Evolutionary conservation across 1,140 invertebrate genomes (phyloP), one percentile per base, ranked within the genome.

Genomic region (Temnothorax nylanderi): DNA sequence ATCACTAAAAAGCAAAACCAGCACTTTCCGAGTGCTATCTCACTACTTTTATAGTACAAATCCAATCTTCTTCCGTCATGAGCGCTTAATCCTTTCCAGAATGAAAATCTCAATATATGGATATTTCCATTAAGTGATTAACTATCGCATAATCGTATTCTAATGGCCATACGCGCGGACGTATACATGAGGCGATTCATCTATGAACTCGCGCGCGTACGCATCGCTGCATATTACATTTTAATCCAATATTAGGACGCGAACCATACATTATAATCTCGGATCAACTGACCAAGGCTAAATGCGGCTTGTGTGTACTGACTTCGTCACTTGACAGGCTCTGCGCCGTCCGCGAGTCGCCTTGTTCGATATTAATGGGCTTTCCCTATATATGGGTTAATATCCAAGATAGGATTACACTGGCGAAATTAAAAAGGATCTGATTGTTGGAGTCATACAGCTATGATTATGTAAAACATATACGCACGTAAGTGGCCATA

Each of bases 201-300:
- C 32, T 67, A 86, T 49, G 74, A 82, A 47, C 21, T 65, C 51
- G 51, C 51, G 18, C 16, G 44, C 44, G 47, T 10, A 11, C 58
- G 16, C 65, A 47, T 56, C 32, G 47, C 76, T 74, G 64, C 62
- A 74, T 54, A 82, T 85, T 90, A 90, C 80, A 85, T 86, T 88
- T 87, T 90, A 90, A 90, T 90, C 81, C 86, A 51, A 84, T 88
- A 90, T 90, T 90, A 90, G 26, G 41, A 62, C 16, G 65, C 85
- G 76, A 75, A 87, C 75, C 85, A 56, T 80, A 88, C 76, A 82
- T 88, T 88, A 90, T 90, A 90, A 90, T 90, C 89, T 90, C 64
- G 86, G 89, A 88, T 86, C 81, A 74, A 86, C 71, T 80, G 65
- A 71, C 32, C 64, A 64, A 77, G 51, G 60, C 69, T 90, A 88